Conservation (phyloP, 2,797 vertebrate genomes). For the Ceyx erithaca region DNA sequence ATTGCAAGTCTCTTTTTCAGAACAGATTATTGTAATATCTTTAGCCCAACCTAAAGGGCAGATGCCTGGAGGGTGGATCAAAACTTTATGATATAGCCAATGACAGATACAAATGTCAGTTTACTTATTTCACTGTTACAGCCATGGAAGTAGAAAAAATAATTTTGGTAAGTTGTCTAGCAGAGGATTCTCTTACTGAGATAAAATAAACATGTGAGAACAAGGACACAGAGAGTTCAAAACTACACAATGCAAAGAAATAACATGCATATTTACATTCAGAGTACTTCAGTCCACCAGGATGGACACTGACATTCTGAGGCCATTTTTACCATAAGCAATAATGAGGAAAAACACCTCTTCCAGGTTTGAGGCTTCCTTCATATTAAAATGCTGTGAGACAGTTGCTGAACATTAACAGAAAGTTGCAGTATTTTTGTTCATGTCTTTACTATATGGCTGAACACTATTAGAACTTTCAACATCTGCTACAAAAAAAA, state of each 20-base stretch:
- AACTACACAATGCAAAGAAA: slow-evolving; percentile 39
- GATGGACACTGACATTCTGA: background rate
- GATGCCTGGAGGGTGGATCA: slow-evolving; percentile 42
- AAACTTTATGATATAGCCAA: slow-evolving; percentile 62
- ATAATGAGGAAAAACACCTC: background rate
- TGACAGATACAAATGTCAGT: slow-evolving; percentile 64
- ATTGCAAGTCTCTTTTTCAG: background rate
- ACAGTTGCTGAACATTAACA: background rate
- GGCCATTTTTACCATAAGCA: background rate
- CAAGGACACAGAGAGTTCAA: slow-evolving; percentile 39
- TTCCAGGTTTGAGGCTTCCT: background rate
- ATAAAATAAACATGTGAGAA: slow-evolving; percentile 33
- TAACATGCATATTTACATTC: slow-evolving; percentile 19
- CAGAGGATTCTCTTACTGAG: slow-evolving; percentile 26
- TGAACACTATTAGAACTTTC: background rate
- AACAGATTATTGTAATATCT: slow-evolving; percentile 32
- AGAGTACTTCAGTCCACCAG: background rate
- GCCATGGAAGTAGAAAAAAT: slow-evolving; percentile 37
- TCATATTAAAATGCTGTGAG: background rate
- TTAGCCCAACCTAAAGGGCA: slow-evolving; percentile 55
- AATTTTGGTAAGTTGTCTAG: slow-evolving; percentile 7
- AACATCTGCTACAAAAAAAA: background rate
- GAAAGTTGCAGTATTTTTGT: background rate
- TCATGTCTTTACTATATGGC: background rate
- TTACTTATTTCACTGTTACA: slow-evolving; percentile 57